Percentiles rank a stretch among this genome's conserved stretches.
Evolutionary conservation across 2,888 invertebrate genomes (phyloP).

Genomic region (Trichogramma dendrolimi): DNA sequence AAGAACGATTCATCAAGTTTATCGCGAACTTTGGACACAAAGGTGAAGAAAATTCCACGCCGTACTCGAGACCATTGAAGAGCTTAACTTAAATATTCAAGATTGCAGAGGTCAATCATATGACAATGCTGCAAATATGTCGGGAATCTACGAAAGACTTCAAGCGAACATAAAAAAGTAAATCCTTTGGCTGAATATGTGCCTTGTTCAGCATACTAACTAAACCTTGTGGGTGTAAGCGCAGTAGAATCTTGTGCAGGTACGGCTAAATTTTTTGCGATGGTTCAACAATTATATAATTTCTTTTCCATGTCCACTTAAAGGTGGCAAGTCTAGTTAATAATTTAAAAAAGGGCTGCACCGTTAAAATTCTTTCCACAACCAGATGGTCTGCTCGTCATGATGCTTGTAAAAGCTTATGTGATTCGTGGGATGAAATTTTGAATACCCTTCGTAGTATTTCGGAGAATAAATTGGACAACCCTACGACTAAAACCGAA

Average conservation of each 20-base stretch:
- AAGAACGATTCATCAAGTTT: too few relatives aligned
- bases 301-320: too few relatives aligned
- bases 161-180: slow-evolving; percentile 32
- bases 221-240: slow-evolving; percentile 31
- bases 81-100: slow-evolving; percentile 24
- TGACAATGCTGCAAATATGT: slow-evolving; percentile 34
- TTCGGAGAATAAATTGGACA: neutral
- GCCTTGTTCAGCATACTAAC: slow-evolving; percentile 32
- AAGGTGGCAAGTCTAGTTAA: slow-evolving; percentile 18
- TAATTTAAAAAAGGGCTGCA: too few relatives aligned
- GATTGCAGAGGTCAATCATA: slow-evolving; percentile 30
- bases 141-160: slow-evolving; percentile 29
- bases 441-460: too few relatives aligned
- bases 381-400: too few relatives aligned
- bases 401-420: too few relatives aligned
- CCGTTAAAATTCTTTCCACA: too few relatives aligned
- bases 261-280: too few relatives aligned
- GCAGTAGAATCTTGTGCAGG: slow-evolving; percentile 21
- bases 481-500: neutral
- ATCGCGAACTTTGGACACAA: slow-evolving; percentile 8
- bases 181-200: slow-evolving; percentile 29
- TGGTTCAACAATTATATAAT: too few relatives aligned
- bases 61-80: too few relatives aligned
- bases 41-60: slow-evolving; percentile 21
- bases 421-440: too few relatives aligned